Percentiles rank a stretch among this genome's conserved stretches.
Conservation (phyloP, 2,113 vertebrate genomes). For the Alligator mississippiensis region DNA sequence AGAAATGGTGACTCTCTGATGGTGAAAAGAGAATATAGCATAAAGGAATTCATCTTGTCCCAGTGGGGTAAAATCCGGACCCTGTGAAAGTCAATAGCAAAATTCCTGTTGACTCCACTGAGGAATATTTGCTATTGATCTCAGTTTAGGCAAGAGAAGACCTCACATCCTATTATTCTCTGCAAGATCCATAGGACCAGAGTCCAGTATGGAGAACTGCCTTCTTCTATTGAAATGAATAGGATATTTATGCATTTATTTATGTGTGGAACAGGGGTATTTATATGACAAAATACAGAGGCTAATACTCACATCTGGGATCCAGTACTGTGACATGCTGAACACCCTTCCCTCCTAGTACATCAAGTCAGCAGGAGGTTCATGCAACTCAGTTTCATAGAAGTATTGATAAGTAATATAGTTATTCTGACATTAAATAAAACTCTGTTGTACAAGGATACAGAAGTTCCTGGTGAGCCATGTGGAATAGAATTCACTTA, state of each 20-base stretch:
- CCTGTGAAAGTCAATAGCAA: not conserved
- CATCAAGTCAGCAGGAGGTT: not conserved
- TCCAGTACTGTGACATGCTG: not conserved
- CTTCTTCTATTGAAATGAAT: not conserved
- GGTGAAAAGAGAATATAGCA: not conserved
- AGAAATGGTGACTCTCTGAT: not conserved
- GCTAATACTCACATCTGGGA: not conserved
- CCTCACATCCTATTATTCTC: not conserved
- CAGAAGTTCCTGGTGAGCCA: not conserved
- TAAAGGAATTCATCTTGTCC: not conserved
- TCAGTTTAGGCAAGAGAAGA: not conserved
- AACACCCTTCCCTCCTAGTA: not conserved
- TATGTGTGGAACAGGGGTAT: not conserved
- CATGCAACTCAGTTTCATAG: not conserved
- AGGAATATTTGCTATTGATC: not conserved
- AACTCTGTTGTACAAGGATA: not conserved
- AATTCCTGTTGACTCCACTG: not conserved
- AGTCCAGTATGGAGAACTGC: not conserved
- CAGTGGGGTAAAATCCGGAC: not conserved
- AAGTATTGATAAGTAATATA: not conserved
- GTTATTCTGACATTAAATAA: not conserved
- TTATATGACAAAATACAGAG: not conserved
- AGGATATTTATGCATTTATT: not conserved
- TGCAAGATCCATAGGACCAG: not conserved
- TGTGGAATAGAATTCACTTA: not conserved